phyloP scores from a whole-genome alignment of 2,888 invertebrate species.

The Lingula anatina region DNA sequence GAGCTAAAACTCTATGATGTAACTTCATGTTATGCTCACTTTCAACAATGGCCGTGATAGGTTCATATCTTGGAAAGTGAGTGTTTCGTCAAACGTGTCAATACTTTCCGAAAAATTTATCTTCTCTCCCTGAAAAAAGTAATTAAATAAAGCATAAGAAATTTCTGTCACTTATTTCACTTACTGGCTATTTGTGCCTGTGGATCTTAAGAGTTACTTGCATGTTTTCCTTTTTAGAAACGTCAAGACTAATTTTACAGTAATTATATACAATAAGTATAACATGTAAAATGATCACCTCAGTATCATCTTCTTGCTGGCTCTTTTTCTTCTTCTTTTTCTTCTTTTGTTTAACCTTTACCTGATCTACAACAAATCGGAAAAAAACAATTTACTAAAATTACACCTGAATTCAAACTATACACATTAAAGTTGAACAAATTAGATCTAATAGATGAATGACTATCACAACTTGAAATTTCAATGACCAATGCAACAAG shows the following conservation, averaged over 20 bases:
- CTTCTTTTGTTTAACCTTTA: slow-evolving; percentile 30
- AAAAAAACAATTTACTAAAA: slow-evolving; percentile 2
- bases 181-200: too few relatives aligned
- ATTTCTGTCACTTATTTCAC: too few relatives aligned
- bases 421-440: neutral
- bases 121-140: slow-evolving; percentile 23
- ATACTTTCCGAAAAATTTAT: slow-evolving; percentile 43
- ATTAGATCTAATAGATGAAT: too few relatives aligned
- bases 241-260: neutral
- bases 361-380: slow-evolving; percentile 20
- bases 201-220: too few relatives aligned
- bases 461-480: too few relatives aligned
- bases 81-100: slow-evolving; percentile 32
- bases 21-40: slow-evolving; percentile 53
- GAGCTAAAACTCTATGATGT: too few relatives aligned
- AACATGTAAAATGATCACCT: slow-evolving; percentile 6
- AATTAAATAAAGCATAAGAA: neutral
- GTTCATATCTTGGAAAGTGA: slow-evolving; percentile 73
- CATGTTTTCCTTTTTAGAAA: neutral
- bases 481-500: too few relatives aligned
- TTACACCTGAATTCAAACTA: neutral
- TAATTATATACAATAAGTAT: neutral
- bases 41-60: slow-evolving; percentile 88
- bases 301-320: slow-evolving; percentile 16
- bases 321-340: slow-evolving; percentile 24